Evolutionary conservation across 2,888 invertebrate species (phyloP), one percentile per base, ranked within the genome.

Genomic region (Drosophila paranaensis): DNA sequence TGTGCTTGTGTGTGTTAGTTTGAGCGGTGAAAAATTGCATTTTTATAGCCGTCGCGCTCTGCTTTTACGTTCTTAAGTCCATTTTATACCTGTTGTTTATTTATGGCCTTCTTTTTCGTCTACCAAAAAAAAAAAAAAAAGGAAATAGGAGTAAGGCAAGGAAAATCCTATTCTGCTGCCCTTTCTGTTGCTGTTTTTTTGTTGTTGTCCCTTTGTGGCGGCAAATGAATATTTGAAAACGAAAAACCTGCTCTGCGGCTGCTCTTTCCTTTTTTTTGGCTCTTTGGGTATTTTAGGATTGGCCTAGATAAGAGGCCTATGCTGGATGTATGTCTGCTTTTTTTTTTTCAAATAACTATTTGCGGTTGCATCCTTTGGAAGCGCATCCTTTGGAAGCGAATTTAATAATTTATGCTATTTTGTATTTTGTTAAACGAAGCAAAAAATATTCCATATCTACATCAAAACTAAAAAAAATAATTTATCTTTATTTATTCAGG

Each of bases 71-170:
- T 79, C 79, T 71, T 78, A 85, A 89, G 76, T 85, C 76, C 71
- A 56, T 67, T 79, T 85, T 80, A 78, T 74, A 78, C 71, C 74
- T 76, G 70, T 81, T 81, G 84, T 83, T 89, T 84, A 85, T 89
- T 86, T 89, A 85, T 89, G 71, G 64, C 60, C 45, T 58, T 53
- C 37, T 37, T 57, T 54, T 42, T 37, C 48, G 55, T 45, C 53
- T 40, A n/a, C 33, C 50, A 54, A 54, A 25, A 25, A 13, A 37
- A 30, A 27, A 30, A 27, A 39, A 14, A 39, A 37, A 35, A 11
- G 13, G 13, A 5, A 37, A 37, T 37, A 27, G 40, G 25, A 13
- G 14, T 51, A 25, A 48, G 30, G 48, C 10, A 51, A 37, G 25
- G 37, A 37, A 53, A 14, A 13, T 43, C 35, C 35, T 45, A 25